phyloP scores from a whole-genome alignment of 2,113 vertebrate species.

The Canis aureus region DNA sequence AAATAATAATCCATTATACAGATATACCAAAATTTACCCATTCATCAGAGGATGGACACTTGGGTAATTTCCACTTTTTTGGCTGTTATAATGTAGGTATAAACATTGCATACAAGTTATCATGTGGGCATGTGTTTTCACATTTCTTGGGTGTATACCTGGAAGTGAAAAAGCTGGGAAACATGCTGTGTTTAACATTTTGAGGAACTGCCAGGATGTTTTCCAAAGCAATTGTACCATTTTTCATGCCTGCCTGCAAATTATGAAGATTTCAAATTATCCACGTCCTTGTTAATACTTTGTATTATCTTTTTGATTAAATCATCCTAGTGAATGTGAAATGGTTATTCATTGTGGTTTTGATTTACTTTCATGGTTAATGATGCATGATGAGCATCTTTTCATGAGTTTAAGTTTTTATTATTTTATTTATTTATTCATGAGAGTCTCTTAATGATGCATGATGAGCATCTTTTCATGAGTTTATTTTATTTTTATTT shows the following conservation, averaged over 20 bases:
- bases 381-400: background rate
- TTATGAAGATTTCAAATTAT: background rate
- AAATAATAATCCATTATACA: background rate
- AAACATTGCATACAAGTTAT: background rate
- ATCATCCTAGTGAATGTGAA: background rate
- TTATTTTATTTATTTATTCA: no score
- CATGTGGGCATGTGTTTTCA: background rate
- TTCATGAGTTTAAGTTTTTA: background rate
- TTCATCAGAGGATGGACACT: background rate
- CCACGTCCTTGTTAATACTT: background rate
- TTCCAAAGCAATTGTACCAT: background rate
- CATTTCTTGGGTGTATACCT: background rate
- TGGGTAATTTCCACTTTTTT: background rate
- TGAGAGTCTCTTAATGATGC: background rate
- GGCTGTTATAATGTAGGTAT: background rate
- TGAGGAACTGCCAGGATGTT: background rate
- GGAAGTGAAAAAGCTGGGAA: background rate
- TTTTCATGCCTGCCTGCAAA: background rate
- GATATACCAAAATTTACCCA: background rate
- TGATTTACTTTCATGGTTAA: background rate
- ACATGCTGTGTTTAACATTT: background rate
- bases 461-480: background rate
- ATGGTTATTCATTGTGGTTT: background rate
- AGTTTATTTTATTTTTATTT: background rate
- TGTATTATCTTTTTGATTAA: background rate